A percentile compares a stretch with the other conserved stretches of the same genome.
Evolutionary conservation across 2,113 vertebrate genomes (phyloP).

Genomic region (Colinus virginianus): DNA sequence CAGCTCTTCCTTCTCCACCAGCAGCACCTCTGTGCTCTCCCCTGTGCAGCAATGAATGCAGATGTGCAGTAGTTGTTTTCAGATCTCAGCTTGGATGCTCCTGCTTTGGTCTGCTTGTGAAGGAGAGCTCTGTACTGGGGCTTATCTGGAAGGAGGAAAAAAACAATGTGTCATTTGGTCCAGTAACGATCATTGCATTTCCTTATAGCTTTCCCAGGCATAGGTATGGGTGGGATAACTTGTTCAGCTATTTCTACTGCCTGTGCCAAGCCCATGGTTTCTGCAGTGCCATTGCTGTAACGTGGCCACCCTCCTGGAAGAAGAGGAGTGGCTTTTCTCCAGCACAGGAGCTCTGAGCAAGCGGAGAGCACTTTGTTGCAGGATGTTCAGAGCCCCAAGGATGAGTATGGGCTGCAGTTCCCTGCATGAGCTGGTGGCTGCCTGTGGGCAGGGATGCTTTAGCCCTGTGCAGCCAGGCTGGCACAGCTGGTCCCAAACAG

Average conservation of each 20-base stretch:
- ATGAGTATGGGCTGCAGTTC: accelerated
- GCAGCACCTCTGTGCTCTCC: no score
- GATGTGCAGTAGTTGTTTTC: background rate
- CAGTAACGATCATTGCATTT: background rate
- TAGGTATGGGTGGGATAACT: background rate
- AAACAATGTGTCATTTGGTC: background rate
- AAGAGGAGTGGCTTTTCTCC: background rate
- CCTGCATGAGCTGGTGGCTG: background rate
- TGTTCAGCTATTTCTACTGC: background rate
- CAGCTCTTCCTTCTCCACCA: background rate
- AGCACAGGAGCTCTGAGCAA: background rate
- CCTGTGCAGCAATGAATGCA: no score
- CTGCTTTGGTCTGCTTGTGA: background rate
- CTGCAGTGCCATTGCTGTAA: background rate
- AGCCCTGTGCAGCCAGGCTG: background rate
- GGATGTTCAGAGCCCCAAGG: background rate
- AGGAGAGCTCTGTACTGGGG: background rate
- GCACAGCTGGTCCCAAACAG: background rate
- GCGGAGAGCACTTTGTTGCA: background rate
- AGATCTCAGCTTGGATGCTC: background rate
- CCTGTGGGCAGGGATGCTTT: accelerated
- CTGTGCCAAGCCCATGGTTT: background rate
- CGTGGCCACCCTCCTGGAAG: background rate
- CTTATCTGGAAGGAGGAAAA: background rate
- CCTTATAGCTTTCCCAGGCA: background rate